Conservation (phyloP, 2,888 invertebrate species). For the Punctoribates punctum region DNA sequence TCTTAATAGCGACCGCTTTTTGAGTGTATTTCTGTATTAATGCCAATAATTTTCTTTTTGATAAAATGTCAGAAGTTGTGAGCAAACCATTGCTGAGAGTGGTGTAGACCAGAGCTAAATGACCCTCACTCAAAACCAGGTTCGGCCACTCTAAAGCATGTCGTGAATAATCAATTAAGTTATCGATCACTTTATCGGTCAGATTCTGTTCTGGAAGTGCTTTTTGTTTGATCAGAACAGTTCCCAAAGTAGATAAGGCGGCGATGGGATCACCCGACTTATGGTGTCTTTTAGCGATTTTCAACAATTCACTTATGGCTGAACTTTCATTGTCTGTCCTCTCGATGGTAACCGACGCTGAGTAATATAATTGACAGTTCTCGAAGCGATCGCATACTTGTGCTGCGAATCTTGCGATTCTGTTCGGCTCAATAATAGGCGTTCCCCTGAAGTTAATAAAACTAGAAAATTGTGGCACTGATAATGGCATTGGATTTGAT, state of each 20-base stretch:
- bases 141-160: constrained; percentile 36
- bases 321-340: constrained; percentile 32
- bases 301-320: constrained; percentile 39
- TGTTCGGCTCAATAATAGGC: constrained; percentile 20
- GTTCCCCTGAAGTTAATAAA: constrained; percentile 46
- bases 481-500: constrained; percentile 45
- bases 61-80: constrained; percentile 15
- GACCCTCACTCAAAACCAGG: constrained; percentile 35
- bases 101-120: constrained; percentile 39
- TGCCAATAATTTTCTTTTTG: constrained; percentile 34
- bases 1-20: constrained; percentile 40
- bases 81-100: constrained; percentile 21
- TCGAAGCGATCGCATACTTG: constrained; percentile 44
- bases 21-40: constrained; percentile 37
- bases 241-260: constrained; percentile 34
- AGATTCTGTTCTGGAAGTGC: not conserved
- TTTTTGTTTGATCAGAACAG: constrained; percentile 24
- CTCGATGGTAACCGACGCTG: constrained; percentile 28
- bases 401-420: constrained; percentile 45
- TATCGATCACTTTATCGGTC: constrained; percentile 24
- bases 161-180: constrained; percentile 39
- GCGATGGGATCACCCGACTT: constrained; percentile 42
- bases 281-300: constrained; percentile 37
- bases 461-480: constrained; percentile 46
- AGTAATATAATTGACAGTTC: constrained; percentile 40